Percentiles rank a stretch among this genome's conserved stretches.
These are phyloP conservation scores for Syngnathus floridae DNA, from an alignment of 2,113 vertebrate genomes.

Conservation along the genomic window DNA sequence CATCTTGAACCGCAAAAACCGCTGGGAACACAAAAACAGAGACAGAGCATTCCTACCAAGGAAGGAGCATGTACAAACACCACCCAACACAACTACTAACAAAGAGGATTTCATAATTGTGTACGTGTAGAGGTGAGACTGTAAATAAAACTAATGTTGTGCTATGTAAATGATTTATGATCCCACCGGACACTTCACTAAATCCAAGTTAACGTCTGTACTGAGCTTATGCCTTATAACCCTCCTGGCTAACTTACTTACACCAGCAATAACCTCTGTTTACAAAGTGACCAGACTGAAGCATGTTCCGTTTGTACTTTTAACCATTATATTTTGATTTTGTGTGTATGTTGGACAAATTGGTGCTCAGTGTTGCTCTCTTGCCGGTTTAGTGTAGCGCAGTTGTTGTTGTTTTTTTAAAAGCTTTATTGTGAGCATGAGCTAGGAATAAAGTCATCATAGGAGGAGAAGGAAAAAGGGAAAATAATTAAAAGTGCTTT, in stretches of 20 bases:
- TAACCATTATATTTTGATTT: conserved; percentile 56
- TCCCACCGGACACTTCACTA: conserved; percentile 74
- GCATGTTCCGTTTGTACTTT: conserved; percentile 72
- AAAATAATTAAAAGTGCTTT: neutral
- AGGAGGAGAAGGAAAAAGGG: neutral
- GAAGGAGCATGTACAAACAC: conserved; percentile 75
- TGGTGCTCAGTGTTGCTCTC: conserved; percentile 36
- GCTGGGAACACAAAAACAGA: conserved; percentile 51
- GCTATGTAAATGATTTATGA: conserved; percentile 90
- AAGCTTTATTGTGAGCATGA: neutral
- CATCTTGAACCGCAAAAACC: conserved; percentile 77
- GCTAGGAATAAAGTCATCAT: neutral
- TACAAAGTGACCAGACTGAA: conserved; percentile 65
- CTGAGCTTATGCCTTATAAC: conserved; percentile 85
- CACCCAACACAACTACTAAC: conserved; percentile 82
- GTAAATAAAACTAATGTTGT: conserved; percentile 95
- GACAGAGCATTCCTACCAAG: conserved; percentile 65
- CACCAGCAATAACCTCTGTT: conserved; percentile 79
- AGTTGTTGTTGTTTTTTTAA: conserved; percentile 28
- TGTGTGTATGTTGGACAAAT: conserved; percentile 49
- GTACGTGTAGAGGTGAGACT: conserved; percentile 73
- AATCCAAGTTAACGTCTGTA: conserved; percentile 80
- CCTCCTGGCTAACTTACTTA: conserved; percentile 78
- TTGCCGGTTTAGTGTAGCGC: conserved; percentile 41
- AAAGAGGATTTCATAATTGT: conserved; percentile 70